Base-by-base conservation (phyloP, 2,797 vertebrate species). In the Poeciliopsis paucimaculata region DNA sequence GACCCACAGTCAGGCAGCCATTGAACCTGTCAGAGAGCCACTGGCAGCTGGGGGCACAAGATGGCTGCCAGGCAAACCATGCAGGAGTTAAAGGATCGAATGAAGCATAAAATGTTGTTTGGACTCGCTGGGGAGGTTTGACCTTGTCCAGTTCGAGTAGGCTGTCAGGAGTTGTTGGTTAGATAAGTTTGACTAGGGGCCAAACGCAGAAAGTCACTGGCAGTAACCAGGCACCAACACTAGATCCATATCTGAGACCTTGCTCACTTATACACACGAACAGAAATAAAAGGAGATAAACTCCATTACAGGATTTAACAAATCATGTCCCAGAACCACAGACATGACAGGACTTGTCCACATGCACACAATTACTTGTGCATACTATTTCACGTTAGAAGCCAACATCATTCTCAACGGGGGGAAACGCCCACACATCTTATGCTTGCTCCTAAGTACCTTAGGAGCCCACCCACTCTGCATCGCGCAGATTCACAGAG, bases 21-120 rank as follows among this genome's bases (percentile, higher is more conserved):
- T 82, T 87, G 88, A 92, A 93, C 90, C 84, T 92, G 93, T 93
- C 93, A 94, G 77, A 66, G 86, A 85, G 84, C 86, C 90, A 88
- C 86, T 82, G 88, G 89, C 72, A 45, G 88, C 86, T 90, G 73
- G 71, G 87, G 83, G 88, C 87, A 79, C 78, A 89, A 86, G 84
- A 91, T 89, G 92, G 93, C 89, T 88, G 79, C 91, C 76, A 76
- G 76, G 82, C 34, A 51, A 79, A 87, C 84, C 71, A 84, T 80
- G 77, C 71, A 4, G 77, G 70, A 82, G 80, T 84, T 49, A 2
- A 87, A 76, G 87, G 77, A 74, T 45, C 46, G 41, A 90, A 89
- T 91, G 86, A 88, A 91, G 86, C 87, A 89, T 89, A 87, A 94
- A 90, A 88, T 88, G 89, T 90, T 88, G 83, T 94, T 89, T 84